Percentiles rank a stretch among this genome's conserved stretches.
Conservation (phyloP, 1,140 invertebrate genomes). For the Eupristina koningsbergeri region DNA sequence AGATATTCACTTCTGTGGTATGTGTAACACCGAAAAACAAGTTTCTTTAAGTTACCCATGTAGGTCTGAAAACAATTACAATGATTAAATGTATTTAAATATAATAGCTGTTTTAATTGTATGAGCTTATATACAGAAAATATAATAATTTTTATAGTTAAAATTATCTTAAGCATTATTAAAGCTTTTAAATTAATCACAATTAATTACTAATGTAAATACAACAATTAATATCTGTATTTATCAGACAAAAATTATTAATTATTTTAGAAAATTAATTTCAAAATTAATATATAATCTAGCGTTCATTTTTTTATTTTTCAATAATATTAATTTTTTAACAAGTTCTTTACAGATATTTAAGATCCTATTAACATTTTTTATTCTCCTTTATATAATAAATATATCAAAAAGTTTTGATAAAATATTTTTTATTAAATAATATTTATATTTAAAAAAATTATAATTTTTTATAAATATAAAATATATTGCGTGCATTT, state of each 20-base stretch:
- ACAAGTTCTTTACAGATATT: neutral
- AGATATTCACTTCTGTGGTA: slow-evolving; percentile 82
- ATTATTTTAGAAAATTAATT: too few relatives aligned
- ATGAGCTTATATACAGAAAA: too few relatives aligned
- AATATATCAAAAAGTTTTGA: neutral
- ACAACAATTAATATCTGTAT: too few relatives aligned
- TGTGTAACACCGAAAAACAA: slow-evolving; percentile 81
- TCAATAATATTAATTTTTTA: too few relatives aligned
- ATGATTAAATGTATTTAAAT: neutral
- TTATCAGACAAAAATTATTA: too few relatives aligned
- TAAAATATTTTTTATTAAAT: neutral
- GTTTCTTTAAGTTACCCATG: slow-evolving; percentile 77
- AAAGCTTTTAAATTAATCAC: neutral
- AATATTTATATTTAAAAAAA: neutral
- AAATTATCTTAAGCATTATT: neutral
- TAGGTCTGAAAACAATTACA: slow-evolving; percentile 71
- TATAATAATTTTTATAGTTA: neutral
- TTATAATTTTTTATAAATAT: neutral
- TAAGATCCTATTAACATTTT: neutral
- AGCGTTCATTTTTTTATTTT: too few relatives aligned
- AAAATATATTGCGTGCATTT: neutral
- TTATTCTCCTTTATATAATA: neutral
- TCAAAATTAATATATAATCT: neutral
- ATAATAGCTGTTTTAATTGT: too few relatives aligned
- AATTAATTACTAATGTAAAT: too few relatives aligned